A percentile compares a stretch with the other conserved stretches of the same genome.
Conservation (phyloP, 2,113 vertebrate species). For the Poeciliopsis occidentalis region DNA sequence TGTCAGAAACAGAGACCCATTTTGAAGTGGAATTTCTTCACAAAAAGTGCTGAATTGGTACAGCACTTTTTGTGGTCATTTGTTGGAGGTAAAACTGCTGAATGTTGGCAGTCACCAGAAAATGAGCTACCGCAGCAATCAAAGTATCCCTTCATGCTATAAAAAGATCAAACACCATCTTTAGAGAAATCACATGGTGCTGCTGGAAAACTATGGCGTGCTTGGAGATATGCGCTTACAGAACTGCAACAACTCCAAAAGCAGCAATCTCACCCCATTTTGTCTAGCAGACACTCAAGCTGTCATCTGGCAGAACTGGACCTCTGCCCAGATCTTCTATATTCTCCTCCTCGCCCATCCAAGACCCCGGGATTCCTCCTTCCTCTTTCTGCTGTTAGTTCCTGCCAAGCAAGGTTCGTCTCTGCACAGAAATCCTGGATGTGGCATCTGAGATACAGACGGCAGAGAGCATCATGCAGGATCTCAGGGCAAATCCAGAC, state of each 20-base stretch:
- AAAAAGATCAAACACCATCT: not conserved
- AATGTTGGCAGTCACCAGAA: not conserved
- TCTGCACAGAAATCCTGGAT: constrained; percentile 23
- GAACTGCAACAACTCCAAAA: constrained; percentile 4
- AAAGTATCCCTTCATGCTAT: not conserved
- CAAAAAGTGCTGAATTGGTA: not conserved
- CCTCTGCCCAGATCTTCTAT: constrained; percentile 1
- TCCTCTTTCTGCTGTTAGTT: not conserved
- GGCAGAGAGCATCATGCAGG: not conserved
- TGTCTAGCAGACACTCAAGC: constrained; percentile 14
- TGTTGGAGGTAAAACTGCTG: not conserved
- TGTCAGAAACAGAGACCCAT: not conserved
- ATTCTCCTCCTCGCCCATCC: constrained; percentile 10
- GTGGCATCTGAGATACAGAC: constrained; percentile 26
- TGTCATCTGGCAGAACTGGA: constrained; percentile 19
- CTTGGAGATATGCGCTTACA: constrained; percentile 12
- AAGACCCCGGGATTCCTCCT: constrained; percentile 29
- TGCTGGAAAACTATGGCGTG: not conserved
- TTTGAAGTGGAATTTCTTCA: not conserved
- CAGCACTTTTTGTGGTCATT: not conserved
- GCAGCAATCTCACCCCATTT: not conserved
- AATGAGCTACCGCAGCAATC: not conserved
- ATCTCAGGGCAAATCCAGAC: constrained; percentile 34
- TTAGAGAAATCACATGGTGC: not conserved
- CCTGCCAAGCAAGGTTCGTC: constrained; percentile 23